These are phyloP conservation scores for Drosophila tsacasi DNA, from an alignment of 1,140 invertebrate species.

Conservation along the genomic window DNA sequence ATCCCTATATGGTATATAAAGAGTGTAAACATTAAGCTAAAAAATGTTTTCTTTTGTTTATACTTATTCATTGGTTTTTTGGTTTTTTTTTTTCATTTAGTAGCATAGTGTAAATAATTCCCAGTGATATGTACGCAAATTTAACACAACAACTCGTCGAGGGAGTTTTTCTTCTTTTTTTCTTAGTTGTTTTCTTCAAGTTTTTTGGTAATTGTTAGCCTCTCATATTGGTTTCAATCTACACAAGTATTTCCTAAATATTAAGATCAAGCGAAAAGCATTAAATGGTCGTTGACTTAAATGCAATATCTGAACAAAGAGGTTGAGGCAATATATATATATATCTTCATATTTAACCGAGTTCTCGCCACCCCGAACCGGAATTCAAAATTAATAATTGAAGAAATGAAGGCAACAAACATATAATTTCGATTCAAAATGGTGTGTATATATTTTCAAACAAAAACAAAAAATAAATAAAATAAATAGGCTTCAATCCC, in stretches of 20 bases:
- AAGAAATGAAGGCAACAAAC: not conserved
- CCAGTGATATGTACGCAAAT: constrained; percentile 78
- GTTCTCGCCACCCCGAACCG: constrained; percentile 2
- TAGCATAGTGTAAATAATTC: constrained; percentile 71
- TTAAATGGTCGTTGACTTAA: constrained; percentile 46
- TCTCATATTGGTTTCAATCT: constrained; percentile 22
- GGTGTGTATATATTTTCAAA: constrained; percentile 13
- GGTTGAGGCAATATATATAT: constrained; percentile 27
- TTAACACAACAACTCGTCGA: constrained; percentile 68
- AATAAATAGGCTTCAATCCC: constrained; percentile 16
- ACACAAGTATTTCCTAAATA: constrained; percentile 15
- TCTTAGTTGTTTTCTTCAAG: not conserved
- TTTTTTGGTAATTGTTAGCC: constrained; percentile 24
- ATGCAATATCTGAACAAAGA: constrained; percentile 42
- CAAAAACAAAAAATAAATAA: constrained; percentile 9
- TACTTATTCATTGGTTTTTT: not conserved
- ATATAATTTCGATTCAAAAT: not conserved
- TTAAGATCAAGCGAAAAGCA: constrained; percentile 43
- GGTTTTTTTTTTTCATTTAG: constrained; percentile 10
- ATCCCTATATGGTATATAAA: constrained; percentile 44
- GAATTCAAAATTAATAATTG: not conserved
- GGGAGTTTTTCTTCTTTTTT: constrained; percentile 27
- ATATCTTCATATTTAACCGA: not conserved
- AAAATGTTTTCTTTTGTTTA: constrained; percentile 10
- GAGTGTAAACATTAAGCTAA: constrained; percentile 59